These are phyloP conservation scores for Macropodus opercularis DNA, from an alignment of 2,797 vertebrate genomes.

Conservation along the genomic window DNA sequence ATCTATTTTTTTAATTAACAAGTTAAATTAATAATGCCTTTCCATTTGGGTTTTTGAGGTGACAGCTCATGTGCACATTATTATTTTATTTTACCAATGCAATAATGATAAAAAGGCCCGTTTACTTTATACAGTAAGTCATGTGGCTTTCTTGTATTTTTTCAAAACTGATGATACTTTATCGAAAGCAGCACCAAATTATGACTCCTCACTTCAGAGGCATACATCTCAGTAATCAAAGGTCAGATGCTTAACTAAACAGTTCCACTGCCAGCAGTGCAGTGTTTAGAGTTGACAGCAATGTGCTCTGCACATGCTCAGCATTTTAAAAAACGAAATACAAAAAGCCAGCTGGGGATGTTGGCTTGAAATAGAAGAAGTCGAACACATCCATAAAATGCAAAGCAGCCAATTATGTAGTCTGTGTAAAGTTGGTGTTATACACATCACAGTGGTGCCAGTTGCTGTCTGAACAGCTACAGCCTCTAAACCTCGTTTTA, in stretches of 20 bases:
- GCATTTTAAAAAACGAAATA: constrained; percentile 30
- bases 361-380: constrained; percentile 58
- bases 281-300: constrained; percentile 31
- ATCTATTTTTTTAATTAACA: constrained; percentile 26
- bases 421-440: constrained; percentile 45
- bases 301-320: constrained; percentile 25
- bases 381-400: constrained; percentile 56
- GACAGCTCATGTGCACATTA: not conserved
- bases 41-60: not conserved
- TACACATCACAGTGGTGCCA: constrained; percentile 45
- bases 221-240: constrained; percentile 42
- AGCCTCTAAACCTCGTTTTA: constrained; percentile 35
- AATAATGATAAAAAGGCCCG: not conserved
- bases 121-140: not conserved
- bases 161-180: constrained; percentile 6
- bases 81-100: not conserved
- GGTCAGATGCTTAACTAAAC: constrained; percentile 25
- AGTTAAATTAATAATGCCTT: constrained; percentile 23
- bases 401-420: constrained; percentile 69
- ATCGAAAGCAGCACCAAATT: constrained; percentile 20
- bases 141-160: constrained; percentile 8
- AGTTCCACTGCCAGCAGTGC: constrained; percentile 19
- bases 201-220: constrained; percentile 30
- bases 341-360: constrained; percentile 42
- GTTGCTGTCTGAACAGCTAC: constrained; percentile 49